phyloP scores from a whole-genome alignment of 2,113 vertebrate species.

The Myodes glareolus region DNA sequence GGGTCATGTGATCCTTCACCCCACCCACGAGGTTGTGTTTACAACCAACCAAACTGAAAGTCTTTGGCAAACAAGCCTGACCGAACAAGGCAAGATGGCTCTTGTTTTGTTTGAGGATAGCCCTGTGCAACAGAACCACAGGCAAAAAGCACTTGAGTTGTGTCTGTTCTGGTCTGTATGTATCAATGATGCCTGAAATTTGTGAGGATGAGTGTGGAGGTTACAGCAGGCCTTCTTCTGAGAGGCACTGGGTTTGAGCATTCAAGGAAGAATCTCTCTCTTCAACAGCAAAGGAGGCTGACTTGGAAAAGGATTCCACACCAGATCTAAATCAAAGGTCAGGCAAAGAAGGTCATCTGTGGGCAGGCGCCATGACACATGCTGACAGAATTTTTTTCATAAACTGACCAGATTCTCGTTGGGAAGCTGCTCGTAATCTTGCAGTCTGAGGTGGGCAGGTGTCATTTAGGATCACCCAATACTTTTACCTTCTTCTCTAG shows the following conservation, averaged over 20 bases:
- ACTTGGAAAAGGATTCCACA: neutral
- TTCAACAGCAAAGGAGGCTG: neutral
- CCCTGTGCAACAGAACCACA: neutral
- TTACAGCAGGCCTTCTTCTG: neutral
- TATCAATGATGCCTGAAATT: neutral
- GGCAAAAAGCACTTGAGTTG: neutral
- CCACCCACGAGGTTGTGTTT: neutral
- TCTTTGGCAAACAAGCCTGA: neutral
- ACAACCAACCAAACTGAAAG: neutral
- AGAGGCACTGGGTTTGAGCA: neutral
- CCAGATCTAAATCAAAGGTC: neutral
- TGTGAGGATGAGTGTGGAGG: neutral
- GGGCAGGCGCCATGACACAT: neutral
- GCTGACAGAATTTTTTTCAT: neutral
- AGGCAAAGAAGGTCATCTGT: neutral
- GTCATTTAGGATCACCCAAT: neutral
- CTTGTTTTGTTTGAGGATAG: neutral
- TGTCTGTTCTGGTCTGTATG: neutral
- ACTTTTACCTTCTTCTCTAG: neutral
- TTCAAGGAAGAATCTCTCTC: neutral
- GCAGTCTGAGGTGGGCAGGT: neutral
- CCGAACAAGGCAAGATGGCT: neutral
- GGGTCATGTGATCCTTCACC: neutral
- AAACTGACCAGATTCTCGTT: too few species aligned
- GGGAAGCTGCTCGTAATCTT: neutral